Percentiles rank a stretch among this genome's conserved stretches.
Conservation (phyloP, 1,140 invertebrate genomes). For the Sycobia sp. region DNA sequence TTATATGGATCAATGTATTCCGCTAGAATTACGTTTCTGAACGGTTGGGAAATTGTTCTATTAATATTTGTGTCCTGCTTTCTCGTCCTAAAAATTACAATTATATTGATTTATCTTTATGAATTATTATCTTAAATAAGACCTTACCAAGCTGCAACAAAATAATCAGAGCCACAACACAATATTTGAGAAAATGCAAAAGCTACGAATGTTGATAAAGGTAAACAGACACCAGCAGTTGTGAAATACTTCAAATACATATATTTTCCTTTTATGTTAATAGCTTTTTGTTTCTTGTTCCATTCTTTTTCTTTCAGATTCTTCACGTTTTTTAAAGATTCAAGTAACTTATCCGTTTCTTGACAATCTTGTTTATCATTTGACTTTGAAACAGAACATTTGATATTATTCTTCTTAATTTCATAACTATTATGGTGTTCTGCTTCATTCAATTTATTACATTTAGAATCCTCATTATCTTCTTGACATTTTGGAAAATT, state of each 20-base stretch:
- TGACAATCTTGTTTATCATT: too few relatives aligned
- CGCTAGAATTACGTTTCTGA: neutral
- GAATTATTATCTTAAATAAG: neutral
- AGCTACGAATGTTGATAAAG: conserved; percentile 57
- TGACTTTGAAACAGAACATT: too few relatives aligned
- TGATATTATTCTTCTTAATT: too few relatives aligned
- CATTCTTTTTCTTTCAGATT: neutral
- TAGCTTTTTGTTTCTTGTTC: neutral
- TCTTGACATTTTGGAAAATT: too few relatives aligned
- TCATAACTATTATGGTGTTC: too few relatives aligned
- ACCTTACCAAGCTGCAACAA: conserved; percentile 68
- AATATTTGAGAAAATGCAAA: conserved; percentile 62
- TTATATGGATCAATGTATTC: neutral
- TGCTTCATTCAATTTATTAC: too few relatives aligned
- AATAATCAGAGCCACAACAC: conserved; percentile 70
- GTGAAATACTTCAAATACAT: conserved; percentile 25
- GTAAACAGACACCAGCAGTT: conserved; percentile 32
- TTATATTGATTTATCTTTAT: neutral
- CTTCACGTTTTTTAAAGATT: neutral
- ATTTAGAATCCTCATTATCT: too few relatives aligned
- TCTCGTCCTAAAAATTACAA: conserved; percentile 10
- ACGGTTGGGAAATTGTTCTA: neutral
- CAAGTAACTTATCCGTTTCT: conserved; percentile 12
- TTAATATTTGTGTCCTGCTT: neutral
- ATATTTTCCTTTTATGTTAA: neutral